phyloP scores from a whole-genome alignment of 2,888 invertebrate genomes.

The Drosophila recens region DNA sequence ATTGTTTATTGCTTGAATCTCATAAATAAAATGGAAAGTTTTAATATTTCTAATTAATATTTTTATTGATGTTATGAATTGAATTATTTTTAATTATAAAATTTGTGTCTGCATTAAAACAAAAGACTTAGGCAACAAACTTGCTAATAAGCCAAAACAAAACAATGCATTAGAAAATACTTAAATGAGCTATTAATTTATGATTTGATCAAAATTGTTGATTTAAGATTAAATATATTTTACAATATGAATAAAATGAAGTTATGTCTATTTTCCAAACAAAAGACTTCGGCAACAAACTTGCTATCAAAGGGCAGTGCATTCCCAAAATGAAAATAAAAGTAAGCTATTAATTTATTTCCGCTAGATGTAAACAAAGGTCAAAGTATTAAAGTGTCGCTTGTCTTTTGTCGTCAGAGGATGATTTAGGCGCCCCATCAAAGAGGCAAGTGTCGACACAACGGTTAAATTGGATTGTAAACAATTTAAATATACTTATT shows the following conservation, averaged over 20 bases:
- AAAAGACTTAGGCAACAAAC: constrained; percentile 69
- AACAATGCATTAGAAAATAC: constrained; percentile 1
- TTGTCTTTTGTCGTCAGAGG: constrained; percentile 4
- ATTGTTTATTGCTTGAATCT: not conserved
- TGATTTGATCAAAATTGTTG: not conserved
- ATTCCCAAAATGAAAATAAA: constrained; percentile 20
- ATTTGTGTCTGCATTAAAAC: constrained; percentile 6
- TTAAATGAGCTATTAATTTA: constrained; percentile 1
- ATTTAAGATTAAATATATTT: not conserved
- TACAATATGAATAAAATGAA: not conserved
- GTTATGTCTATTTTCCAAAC: constrained; percentile 28
- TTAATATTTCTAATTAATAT: too few species aligned
- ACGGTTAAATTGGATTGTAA: constrained; percentile 26
- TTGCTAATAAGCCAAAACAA: constrained; percentile 29
- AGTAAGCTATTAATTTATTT: constrained; percentile 52
- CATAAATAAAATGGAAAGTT: not conserved
- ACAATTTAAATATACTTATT: constrained; percentile 45
- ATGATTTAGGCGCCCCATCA: constrained; percentile 20
- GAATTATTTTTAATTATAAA: too few species aligned
- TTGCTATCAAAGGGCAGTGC: constrained; percentile 31
- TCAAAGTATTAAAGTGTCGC: constrained; percentile 36
- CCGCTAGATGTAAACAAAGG: constrained; percentile 61
- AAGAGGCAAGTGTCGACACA: constrained; percentile 23
- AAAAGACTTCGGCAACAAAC: constrained; percentile 77
- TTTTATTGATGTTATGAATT: too few species aligned